phyloP scores from a whole-genome alignment of 2,888 invertebrate genomes.

The Protodeltote pygarga region DNA sequence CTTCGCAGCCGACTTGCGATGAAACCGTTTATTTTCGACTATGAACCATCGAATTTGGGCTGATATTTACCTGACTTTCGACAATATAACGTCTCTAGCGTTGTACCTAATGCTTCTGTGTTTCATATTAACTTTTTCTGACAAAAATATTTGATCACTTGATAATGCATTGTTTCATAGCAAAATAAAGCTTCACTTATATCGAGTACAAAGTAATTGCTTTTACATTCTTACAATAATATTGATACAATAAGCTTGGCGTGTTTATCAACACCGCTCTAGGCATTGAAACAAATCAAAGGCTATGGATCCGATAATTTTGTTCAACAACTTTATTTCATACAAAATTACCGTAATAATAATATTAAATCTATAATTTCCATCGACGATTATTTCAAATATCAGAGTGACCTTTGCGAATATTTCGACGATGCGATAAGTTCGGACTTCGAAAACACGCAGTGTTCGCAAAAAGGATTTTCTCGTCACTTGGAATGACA shows the following conservation, averaged over 20 bases:
- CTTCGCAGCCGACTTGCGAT: slow-evolving; percentile 26
- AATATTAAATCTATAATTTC: slow-evolving; percentile 34
- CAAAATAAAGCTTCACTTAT: not conserved
- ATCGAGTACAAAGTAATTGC: not conserved
- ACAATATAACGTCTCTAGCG: slow-evolving; percentile 12
- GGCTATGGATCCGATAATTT: slow-evolving; percentile 21
- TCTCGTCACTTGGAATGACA: not conserved
- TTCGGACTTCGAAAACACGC: slow-evolving; percentile 11
- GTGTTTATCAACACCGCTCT: slow-evolving; percentile 7
- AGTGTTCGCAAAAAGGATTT: slow-evolving; percentile 9
- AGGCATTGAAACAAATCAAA: slow-evolving; percentile 7
- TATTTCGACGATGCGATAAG: slow-evolving; percentile 12
- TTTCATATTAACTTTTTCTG: not conserved
- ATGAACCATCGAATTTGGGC: slow-evolving; percentile 28
- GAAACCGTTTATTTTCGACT: slow-evolving; percentile 48
- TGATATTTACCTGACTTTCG: slow-evolving; percentile 31
- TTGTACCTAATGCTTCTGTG: not conserved
- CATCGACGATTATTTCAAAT: slow-evolving; percentile 34
- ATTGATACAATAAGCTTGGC: not conserved
- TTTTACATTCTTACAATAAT: slow-evolving; percentile 4
- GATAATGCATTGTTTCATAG: not conserved
- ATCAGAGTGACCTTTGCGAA: slow-evolving; percentile 32
- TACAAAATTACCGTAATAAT: slow-evolving; percentile 26
- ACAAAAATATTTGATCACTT: not conserved
- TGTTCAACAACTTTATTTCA: slow-evolving; percentile 26